Evolutionary conservation across 2,113 vertebrate genomes (phyloP), one percentile per base, ranked within the genome.

Genomic region (Cervus canadensis): DNA sequence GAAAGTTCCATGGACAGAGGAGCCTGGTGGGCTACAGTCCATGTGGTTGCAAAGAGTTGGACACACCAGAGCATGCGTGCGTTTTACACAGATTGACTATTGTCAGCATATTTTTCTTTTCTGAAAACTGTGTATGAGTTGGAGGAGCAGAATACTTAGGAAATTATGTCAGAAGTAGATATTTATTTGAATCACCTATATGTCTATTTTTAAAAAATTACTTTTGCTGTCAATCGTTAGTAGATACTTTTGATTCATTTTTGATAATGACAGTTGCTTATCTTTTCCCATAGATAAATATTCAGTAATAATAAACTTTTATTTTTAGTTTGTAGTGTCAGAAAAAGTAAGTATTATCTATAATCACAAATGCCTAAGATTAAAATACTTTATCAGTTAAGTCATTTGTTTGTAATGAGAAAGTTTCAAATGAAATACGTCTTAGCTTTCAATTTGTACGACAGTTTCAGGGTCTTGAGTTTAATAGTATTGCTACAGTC

Each of bases 231-330:
- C 93, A 82, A 71, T 95, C 93, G 15, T 78, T 93, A 16, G 45
- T 91, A 54, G 71, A 26, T 95, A 96, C 78, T 79, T 96, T 85
- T 36, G 71, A 97, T 89, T 97, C 56, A 92, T 91, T 96, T 98
- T 94, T 97, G 96, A 40, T 98, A 95, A 95, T 94, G 43, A 87
- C 12, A 95, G 25, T 95, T 97, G 54, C 57, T 54, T 97, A 74
- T 91, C 71, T 91, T 93, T 98, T 94, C 71, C 74, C 45, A 78
- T 67, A 94, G 76, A 74, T 87, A 97, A 97, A 59, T 95, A 96
- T 91, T 94, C 82, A 97, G 83, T 96, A 98, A 97, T 97, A 92
- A 82, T 74, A 67, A 98, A 96, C 48, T 95, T 96, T 95, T 98
- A 96, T 96, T 94, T 96, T 98, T 96, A 97, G 78, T 94, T 33